Percentiles rank a stretch among this genome's conserved stretches.
Conservation (phyloP, 1,140 invertebrate genomes). For the Xylocopa sonorina region DNA sequence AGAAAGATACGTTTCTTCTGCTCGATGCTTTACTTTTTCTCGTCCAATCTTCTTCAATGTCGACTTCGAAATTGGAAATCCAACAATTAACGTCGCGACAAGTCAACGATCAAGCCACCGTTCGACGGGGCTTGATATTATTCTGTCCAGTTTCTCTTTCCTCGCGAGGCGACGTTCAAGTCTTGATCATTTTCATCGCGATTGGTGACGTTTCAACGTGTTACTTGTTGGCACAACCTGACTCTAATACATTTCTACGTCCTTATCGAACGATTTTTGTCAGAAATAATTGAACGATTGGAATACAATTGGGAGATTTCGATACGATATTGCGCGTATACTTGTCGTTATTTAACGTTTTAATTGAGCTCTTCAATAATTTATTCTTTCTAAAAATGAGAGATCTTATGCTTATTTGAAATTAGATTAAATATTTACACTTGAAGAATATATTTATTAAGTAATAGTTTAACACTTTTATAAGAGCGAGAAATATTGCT, state of each 20-base stretch:
- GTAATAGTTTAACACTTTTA: no score
- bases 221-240: background rate
- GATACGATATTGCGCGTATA: background rate
- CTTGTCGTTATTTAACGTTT: no score
- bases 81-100: background rate
- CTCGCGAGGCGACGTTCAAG: background rate
- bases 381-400: no score
- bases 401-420: no score
- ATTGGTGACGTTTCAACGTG: background rate
- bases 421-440: no score
- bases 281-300: no score
- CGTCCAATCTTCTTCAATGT: background rate
- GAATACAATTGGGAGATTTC: no score
- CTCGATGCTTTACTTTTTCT: background rate
- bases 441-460: no score
- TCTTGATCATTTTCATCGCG: background rate
- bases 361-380: no score
- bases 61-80: background rate
- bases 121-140: background rate
- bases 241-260: background rate
- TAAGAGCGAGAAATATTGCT: no score
- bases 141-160: background rate
- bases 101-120: background rate
- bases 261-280: background rate
- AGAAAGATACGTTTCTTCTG: no score